Percentiles rank a stretch among this genome's conserved stretches.
Conservation (phyloP, 30 jellyfish, hydroid and myxozoan species). For the Morbakka virulenta region DNA sequence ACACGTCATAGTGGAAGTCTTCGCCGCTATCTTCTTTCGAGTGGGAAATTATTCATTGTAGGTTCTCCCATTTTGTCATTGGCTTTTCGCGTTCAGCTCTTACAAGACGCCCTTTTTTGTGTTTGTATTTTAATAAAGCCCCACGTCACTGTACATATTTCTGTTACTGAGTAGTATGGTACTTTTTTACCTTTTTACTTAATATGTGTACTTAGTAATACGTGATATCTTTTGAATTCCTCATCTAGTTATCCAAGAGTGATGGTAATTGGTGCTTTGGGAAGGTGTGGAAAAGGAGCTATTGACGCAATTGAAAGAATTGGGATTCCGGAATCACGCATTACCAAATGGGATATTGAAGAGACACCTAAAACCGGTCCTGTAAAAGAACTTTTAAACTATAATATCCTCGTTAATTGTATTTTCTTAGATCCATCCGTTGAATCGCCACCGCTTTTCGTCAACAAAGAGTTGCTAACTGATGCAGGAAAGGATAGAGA, state of each 20-base stretch:
- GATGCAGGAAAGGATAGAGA: slow-evolving; percentile 4
- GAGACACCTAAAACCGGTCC: slow-evolving; percentile 70
- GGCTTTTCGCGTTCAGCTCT: no score
- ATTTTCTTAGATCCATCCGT: slow-evolving; percentile 30
- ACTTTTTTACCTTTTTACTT: no score
- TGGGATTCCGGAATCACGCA: slow-evolving; percentile 42
- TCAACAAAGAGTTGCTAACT: slow-evolving; percentile 23
- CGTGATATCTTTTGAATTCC: no score
- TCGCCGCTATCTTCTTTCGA: no score
- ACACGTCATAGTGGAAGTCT: no score
- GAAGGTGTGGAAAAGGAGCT: slow-evolving; percentile 79
- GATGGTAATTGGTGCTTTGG: slow-evolving; percentile 67
- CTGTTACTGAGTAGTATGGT: no score
- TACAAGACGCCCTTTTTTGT: no score
- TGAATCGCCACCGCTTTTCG: slow-evolving; percentile 30
- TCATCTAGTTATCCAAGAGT: slow-evolving; percentile 29
- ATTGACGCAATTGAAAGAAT: slow-evolving; percentile 25
- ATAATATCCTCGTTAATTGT: slow-evolving; percentile 53
- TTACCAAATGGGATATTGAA: slow-evolving; percentile 47
- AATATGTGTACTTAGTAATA: no score
- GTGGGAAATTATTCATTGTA: no score
- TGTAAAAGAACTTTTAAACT: slow-evolving; percentile 42
- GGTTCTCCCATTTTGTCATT: no score
- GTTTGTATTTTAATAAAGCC: no score
- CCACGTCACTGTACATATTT: no score